Percentiles rank a stretch among this genome's conserved stretches.
Evolutionary conservation across 1,140 invertebrate genomes (phyloP).

Genomic region (Rhopalosiphum padi): DNA sequence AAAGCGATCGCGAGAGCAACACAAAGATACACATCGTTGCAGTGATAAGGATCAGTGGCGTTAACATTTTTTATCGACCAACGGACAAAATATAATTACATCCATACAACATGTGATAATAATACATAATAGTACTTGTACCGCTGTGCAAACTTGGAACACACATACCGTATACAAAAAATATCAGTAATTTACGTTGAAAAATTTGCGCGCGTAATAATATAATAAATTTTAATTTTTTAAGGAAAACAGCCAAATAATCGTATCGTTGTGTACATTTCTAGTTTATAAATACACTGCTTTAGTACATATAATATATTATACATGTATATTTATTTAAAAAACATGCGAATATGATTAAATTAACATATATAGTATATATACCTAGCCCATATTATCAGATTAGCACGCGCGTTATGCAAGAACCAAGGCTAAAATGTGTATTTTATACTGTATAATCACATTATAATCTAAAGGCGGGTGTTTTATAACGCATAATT

Average conservation of each 20-base stretch:
- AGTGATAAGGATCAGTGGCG: background rate
- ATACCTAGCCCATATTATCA: background rate
- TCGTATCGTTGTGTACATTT: conserved; percentile 7
- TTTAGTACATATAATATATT: background rate
- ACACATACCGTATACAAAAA: background rate
- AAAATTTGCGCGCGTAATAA: background rate
- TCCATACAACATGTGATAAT: background rate
- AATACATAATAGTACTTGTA: background rate
- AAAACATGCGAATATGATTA: conserved; percentile 25
- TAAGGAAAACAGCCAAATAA: background rate
- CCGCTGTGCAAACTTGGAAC: background rate
- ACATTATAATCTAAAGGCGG: conserved; percentile 1
- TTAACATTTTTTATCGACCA: background rate
- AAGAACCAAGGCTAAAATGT: conserved; percentile 37
- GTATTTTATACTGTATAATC: background rate
- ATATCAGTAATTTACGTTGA: background rate
- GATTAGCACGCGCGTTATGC: conserved; percentile 21
- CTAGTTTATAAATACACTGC: background rate
- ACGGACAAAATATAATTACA: background rate
- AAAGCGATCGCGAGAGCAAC: background rate
- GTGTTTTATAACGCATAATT: background rate
- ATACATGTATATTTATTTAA: conserved; percentile 25
- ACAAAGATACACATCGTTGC: background rate
- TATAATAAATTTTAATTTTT: background rate
- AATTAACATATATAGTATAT: background rate